These are phyloP conservation scores for Microdon myrmicae DNA, from an alignment of 2,888 invertebrate genomes.

Conservation along the genomic window DNA sequence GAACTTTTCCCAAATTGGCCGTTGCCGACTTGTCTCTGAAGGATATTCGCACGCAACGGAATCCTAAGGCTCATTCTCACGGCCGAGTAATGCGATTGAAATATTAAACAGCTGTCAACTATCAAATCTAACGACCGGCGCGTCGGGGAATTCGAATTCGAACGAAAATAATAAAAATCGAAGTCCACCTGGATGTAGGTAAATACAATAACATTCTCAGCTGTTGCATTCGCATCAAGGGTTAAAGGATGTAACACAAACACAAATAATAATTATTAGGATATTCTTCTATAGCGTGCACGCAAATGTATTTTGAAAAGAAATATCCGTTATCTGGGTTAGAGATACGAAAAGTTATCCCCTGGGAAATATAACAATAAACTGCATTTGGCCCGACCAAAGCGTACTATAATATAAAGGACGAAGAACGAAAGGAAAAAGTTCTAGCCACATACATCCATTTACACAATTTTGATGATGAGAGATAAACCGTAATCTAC, in stretches of 20 bases:
- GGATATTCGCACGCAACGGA: constrained; percentile 1
- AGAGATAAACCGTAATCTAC: constrained; percentile 31
- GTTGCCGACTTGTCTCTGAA: constrained; percentile 5
- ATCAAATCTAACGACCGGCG: too few relatives aligned
- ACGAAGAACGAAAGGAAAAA: constrained; percentile 7
- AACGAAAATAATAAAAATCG: too few relatives aligned
- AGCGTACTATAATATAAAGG: neutral
- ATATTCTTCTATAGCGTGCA: constrained; percentile 6
- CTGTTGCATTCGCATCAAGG: too few relatives aligned
- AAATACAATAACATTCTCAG: too few relatives aligned
- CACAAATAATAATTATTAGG: constrained; percentile 41
- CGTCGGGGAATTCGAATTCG: too few relatives aligned
- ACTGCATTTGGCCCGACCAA: constrained; percentile 40
- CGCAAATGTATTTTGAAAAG: constrained; percentile 7
- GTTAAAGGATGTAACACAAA: too few relatives aligned
- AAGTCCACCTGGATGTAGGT: too few relatives aligned
- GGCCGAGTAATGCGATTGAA: too few relatives aligned
- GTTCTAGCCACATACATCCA: constrained; percentile 21
- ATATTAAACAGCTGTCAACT: too few relatives aligned
- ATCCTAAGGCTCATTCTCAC: too few relatives aligned
- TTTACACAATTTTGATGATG: constrained; percentile 43
- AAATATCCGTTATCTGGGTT: too few relatives aligned
- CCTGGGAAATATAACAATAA: constrained; percentile 43
- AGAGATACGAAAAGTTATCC: constrained; percentile 31
- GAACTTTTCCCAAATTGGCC: constrained; percentile 26